A percentile compares a stretch with the other conserved stretches of the same genome.
These are phyloP conservation scores for Hippocampus abdominalis DNA, from an alignment of 2,113 vertebrate species.

Conservation along the genomic window DNA sequence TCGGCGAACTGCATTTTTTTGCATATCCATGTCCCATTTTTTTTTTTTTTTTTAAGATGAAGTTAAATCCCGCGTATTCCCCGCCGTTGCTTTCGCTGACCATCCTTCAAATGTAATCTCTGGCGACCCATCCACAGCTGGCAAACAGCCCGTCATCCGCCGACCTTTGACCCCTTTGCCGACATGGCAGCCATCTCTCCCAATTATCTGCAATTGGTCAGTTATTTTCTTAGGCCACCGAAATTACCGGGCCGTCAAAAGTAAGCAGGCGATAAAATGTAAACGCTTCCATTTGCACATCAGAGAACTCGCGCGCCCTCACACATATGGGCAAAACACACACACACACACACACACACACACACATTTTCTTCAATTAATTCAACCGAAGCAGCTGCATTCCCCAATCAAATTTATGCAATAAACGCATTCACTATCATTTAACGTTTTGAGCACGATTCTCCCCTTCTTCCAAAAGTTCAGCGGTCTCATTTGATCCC, in stretches of 20 bases:
- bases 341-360: neutral
- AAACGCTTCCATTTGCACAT: slow-evolving; percentile 77
- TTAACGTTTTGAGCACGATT: neutral
- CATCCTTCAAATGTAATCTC: slow-evolving; percentile 53
- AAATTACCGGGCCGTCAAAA: slow-evolving; percentile 76
- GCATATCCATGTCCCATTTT: neutral
- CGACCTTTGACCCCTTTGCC: slow-evolving; percentile 70
- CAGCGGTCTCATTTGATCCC: slow-evolving; percentile 30
- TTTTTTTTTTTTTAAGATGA: neutral
- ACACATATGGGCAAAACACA: slow-evolving; percentile 6
- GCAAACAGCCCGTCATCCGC: slow-evolving; percentile 60
- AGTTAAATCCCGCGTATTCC: neutral
- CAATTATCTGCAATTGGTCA: slow-evolving; percentile 86
- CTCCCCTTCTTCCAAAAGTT: neutral
- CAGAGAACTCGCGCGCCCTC: slow-evolving; percentile 38
- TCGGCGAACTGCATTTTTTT: neutral
- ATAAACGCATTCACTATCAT: slow-evolving; percentile 1
- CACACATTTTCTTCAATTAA: neutral
- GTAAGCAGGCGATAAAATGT: slow-evolving; percentile 72
- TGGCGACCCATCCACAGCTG: slow-evolving; percentile 79
- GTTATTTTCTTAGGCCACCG: slow-evolving; percentile 80
- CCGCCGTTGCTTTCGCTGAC: slow-evolving; percentile 20
- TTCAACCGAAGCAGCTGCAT: neutral
- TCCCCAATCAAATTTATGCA: neutral
- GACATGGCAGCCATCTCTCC: slow-evolving; percentile 65